Evolutionary conservation across 2,797 vertebrate species (phyloP).

Genomic region (Hybognathus amarus): DNA sequence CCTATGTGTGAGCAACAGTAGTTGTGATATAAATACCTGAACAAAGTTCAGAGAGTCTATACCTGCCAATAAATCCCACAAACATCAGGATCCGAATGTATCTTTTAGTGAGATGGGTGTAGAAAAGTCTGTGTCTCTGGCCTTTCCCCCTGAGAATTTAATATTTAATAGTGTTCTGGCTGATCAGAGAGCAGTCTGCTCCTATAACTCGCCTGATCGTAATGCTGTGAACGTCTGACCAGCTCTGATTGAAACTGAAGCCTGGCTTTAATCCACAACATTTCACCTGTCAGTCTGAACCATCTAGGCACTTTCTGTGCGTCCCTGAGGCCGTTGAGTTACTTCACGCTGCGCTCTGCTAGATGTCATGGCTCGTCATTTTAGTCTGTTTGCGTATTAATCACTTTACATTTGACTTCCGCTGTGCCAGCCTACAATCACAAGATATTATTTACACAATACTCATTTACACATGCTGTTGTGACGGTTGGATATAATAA

Average conservation of each 20-base stretch:
- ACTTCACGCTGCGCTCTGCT: constrained; percentile 28
- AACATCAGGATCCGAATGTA: not conserved
- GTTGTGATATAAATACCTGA: not conserved
- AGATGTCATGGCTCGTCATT: constrained; percentile 30
- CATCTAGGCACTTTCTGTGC: not conserved
- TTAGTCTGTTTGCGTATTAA: constrained; percentile 32
- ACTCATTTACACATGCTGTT: not conserved
- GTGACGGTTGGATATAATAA: constrained; percentile 25
- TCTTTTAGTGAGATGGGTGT: not conserved
- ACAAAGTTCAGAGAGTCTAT: not conserved
- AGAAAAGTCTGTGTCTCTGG: not conserved
- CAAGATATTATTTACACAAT: constrained; percentile 42
- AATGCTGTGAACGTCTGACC: constrained; percentile 34
- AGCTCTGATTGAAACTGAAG: constrained; percentile 49
- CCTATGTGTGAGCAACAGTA: not conserved
- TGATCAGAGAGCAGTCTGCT: constrained; percentile 39
- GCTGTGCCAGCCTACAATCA: constrained; percentile 4
- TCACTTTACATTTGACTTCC: constrained; percentile 28
- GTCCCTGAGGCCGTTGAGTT: constrained; percentile 21
- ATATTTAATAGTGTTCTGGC: constrained; percentile 48
- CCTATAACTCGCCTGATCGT: constrained; percentile 34
- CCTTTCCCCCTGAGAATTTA: constrained; percentile 25
- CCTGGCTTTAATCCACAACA: constrained; percentile 40
- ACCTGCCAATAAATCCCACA: not conserved
- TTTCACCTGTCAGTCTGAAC: constrained; percentile 35